Conservation (phyloP, 2,113 vertebrate species). For the Ifrita kowaldi region DNA sequence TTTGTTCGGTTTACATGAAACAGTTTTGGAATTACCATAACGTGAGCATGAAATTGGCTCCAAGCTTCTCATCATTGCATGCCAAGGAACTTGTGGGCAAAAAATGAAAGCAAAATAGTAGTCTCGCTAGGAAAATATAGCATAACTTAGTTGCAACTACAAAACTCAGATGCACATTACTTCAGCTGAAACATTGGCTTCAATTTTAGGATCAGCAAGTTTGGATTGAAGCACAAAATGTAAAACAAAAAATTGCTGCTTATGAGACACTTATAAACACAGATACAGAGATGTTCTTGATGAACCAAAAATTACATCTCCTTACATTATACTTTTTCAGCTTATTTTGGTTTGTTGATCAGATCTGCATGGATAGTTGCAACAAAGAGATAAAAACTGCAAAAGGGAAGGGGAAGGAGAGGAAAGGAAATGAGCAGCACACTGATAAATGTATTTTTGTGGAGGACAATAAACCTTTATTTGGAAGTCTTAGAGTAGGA, state of each 20-base stretch:
- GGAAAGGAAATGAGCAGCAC: background rate
- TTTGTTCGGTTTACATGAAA: background rate
- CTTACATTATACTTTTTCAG: background rate
- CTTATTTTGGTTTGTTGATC: background rate
- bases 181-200: background rate
- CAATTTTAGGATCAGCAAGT: background rate
- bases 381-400: background rate
- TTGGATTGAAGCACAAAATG: background rate
- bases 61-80: background rate
- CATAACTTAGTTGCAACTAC: background rate
- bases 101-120: slow-evolving; percentile 1
- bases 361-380: background rate
- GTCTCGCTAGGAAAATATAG: background rate
- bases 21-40: background rate
- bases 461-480: background rate
- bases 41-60: background rate
- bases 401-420: background rate
- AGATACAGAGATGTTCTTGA: background rate
- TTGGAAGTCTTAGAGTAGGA: background rate
- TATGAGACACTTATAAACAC: background rate
- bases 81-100: background rate
- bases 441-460: background rate
- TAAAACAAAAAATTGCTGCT: background rate
- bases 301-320: background rate
- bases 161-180: background rate